Base-by-base conservation (phyloP, 1,140 invertebrate genomes). In the Neodiprion fabricii region DNA sequence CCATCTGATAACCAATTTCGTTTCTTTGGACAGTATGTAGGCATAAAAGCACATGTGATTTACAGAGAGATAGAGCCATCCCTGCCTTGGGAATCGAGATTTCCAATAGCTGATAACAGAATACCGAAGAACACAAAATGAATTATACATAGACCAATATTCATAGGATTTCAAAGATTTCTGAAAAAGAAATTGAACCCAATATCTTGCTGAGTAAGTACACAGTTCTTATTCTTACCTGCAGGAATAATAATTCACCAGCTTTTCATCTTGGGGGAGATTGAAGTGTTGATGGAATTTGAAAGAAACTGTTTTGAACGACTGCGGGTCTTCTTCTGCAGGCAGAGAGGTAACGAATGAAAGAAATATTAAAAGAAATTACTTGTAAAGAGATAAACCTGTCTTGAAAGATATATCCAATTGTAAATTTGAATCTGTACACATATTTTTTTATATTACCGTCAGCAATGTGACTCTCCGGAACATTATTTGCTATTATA, bases 1-100 rank as follows among this genome's bases (percentile, higher is more conserved):
- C 95, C 95, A 95, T 83, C 96, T 90, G 67, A 99, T 92, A 75
- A 95, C 93, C 23, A 99, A 89, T 83, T 96, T 96, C 9, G 95
- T 96, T 86, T 98, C 96, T 75, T 93, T 94, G 17, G 97, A 96
- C 84, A 99, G 91, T 82, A 99, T 94, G 82, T 96, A 98, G 7
- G 97, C 96, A 87, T 99, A 96, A 88, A 99, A 99, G 84, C 96
- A 98, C 81, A 98, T 90, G 86, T 98, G 96, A 84, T 98, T 97
- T 67, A 99, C 93, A 70, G 97, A 98, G 14, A 99, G 91, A 85
- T 99, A 99, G 80, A 99, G 89, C 94, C 97, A 98, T 61, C 98
- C 98, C 91, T 98, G 97, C 65, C 95, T 89, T 5, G 98, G 98
- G 75, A 99, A 89, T 85, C 94, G 94, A 40, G 95, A 94, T 89